Evolutionary conservation across 1,140 invertebrate genomes (phyloP).

Genomic region (Periplaneta americana): DNA sequence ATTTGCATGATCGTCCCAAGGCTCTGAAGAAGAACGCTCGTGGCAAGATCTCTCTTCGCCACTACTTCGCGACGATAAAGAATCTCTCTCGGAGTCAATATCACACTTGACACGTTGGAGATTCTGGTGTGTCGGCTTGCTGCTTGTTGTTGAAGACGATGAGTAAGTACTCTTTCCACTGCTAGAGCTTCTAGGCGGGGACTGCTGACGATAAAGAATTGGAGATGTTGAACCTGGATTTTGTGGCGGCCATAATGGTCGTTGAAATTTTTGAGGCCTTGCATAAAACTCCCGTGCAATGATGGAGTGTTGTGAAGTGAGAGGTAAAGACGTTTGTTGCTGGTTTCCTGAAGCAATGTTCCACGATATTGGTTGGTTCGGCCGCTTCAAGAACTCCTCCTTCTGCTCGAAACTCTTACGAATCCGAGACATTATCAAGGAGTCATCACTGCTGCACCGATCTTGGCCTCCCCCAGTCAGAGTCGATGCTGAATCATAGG

Average conservation of each 20-base stretch:
- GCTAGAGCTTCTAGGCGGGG: conserved; percentile 27
- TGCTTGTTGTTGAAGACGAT: conserved; percentile 3
- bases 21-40: background rate
- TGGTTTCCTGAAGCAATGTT: conserved; percentile 26
- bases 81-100: conserved; percentile 34
- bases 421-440: conserved; percentile 43
- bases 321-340: background rate
- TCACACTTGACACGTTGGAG: conserved; percentile 39
- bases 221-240: conserved; percentile 20
- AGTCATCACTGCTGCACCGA: conserved; percentile 24
- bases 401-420: conserved; percentile 80
- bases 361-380: conserved; percentile 58
- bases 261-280: conserved; percentile 65
- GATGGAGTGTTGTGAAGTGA: conserved; percentile 1
- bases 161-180: background rate
- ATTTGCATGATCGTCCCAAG: background rate
- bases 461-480: conserved; percentile 49
- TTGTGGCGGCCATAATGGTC: conserved; percentile 65
- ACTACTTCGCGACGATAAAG: conserved; percentile 18
- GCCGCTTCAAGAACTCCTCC: conserved; percentile 75
- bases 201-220: conserved; percentile 24
- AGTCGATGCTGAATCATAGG: conserved; percentile 59
- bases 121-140: conserved; percentile 37
- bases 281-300: conserved; percentile 62
- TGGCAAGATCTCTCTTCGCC: background rate